These are phyloP conservation scores for Dendrolimus houi DNA, from an alignment of 2,888 invertebrate genomes.

Conservation along the genomic window DNA sequence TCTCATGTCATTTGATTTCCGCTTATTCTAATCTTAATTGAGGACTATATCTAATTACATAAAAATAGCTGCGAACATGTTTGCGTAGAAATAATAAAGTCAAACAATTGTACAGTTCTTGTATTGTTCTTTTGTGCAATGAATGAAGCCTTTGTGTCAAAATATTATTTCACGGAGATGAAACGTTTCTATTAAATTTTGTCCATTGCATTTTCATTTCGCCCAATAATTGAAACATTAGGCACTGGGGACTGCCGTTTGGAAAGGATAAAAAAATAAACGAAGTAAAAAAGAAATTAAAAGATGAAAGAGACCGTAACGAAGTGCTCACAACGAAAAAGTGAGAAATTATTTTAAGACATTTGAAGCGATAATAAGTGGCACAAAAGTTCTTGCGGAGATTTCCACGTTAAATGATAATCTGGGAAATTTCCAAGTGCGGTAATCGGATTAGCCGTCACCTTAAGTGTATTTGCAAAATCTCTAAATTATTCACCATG, in stretches of 20 bases:
- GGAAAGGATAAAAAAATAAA: slow-evolving; percentile 40
- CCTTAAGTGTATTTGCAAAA: slow-evolving; percentile 38
- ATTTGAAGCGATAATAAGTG: slow-evolving; percentile 53
- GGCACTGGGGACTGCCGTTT: slow-evolving; percentile 28
- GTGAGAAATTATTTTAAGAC: slow-evolving; percentile 54
- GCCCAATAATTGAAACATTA: slow-evolving; percentile 39
- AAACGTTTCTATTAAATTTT: slow-evolving; percentile 23
- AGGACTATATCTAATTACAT: too few relatives aligned
- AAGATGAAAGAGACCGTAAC: slow-evolving; percentile 54
- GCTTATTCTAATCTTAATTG: too few relatives aligned
- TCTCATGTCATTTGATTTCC: too few relatives aligned
- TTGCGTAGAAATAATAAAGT: too few relatives aligned
- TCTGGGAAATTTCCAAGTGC: slow-evolving; percentile 45
- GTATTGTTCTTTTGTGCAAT: not conserved
- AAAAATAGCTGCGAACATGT: too few relatives aligned
- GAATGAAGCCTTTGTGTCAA: not conserved
- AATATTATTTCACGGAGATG: not conserved
- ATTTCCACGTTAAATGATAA: slow-evolving; percentile 54
- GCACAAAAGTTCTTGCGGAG: slow-evolving; percentile 45
- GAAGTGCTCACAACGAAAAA: slow-evolving; percentile 47
- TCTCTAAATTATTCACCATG: slow-evolving; percentile 38
- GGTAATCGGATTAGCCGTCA: slow-evolving; percentile 48
- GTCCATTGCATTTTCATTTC: slow-evolving; percentile 30
- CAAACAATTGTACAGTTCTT: too few relatives aligned
- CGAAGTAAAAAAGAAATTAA: slow-evolving; percentile 48